Conservation (phyloP, 37 sponge, comb jelly and placozoan species). For the Haliclona indistincta region DNA sequence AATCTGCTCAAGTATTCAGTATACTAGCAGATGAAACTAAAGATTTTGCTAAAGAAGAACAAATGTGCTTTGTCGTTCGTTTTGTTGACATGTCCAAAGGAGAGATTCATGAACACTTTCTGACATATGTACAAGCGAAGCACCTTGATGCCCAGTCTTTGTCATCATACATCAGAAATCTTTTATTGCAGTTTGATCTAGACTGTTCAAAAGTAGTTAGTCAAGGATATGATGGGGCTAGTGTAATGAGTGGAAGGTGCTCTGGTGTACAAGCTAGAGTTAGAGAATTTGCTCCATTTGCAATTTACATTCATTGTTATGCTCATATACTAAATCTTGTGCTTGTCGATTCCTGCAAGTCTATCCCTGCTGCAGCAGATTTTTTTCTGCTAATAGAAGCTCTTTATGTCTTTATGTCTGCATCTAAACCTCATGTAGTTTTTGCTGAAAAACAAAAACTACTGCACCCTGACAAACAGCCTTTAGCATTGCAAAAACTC, state of each 20-base stretch:
- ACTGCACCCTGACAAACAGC: constrained; percentile 47
- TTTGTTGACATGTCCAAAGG: constrained; percentile 66
- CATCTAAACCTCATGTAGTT: constrained; percentile 36
- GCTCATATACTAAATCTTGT: constrained; percentile 63
- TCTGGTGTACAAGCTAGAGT: constrained; percentile 63
- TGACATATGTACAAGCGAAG: constrained; percentile 56
- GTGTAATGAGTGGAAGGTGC: constrained; percentile 76
- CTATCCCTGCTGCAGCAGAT: constrained; percentile 43
- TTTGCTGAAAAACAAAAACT: constrained; percentile 38
- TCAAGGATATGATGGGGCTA: constrained; percentile 78
- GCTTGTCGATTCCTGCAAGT: constrained; percentile 55
- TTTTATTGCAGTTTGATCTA: too few relatives aligned
- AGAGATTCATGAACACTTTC: constrained; percentile 49
- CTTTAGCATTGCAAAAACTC: constrained; percentile 26
- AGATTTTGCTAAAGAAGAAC: constrained; percentile 64
- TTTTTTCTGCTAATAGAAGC: constrained; percentile 46
- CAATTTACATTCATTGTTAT: constrained; percentile 68
- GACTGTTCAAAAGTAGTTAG: constrained; percentile 30
- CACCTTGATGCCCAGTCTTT: constrained; percentile 48
- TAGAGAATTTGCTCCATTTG: constrained; percentile 54
- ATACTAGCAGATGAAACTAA: constrained; percentile 77
- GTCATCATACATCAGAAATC: constrained; percentile 52
- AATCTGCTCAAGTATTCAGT: constrained; percentile 43
- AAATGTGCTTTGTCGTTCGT: constrained; percentile 55
- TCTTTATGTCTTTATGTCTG: constrained; percentile 49